Percentiles rank a stretch among this genome's conserved stretches.
Evolutionary conservation across 2,113 vertebrate genomes (phyloP).

Genomic region (Thalassoma bifasciatum): DNA sequence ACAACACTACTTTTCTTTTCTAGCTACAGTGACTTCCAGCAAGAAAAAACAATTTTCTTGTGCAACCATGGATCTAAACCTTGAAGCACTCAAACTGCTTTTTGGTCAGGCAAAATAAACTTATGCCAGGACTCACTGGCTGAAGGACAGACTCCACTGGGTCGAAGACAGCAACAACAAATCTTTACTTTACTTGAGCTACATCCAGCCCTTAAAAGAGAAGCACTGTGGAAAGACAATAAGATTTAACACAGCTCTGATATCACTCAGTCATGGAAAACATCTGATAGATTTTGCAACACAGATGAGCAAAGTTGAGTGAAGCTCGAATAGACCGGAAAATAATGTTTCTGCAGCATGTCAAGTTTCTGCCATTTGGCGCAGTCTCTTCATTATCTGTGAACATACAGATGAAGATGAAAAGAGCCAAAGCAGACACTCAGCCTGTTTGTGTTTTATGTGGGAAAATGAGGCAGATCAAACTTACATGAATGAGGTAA

Average conservation of each 20-base stretch:
- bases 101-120: constrained; percentile 20
- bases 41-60: constrained; percentile 15
- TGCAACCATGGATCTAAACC: constrained; percentile 3
- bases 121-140: constrained; percentile 34
- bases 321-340: constrained; percentile 38
- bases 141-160: constrained; percentile 21
- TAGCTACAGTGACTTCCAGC: constrained; percentile 15
- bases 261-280: background rate
- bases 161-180: constrained; percentile 21
- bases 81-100: constrained; percentile 4
- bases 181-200: constrained; percentile 24
- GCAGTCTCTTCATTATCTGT: constrained; percentile 39
- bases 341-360: constrained; percentile 43
- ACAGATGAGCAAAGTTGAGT: constrained; percentile 26
- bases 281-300: background rate
- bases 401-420: constrained; percentile 29
- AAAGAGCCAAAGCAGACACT: constrained; percentile 1
- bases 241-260: background rate
- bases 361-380: constrained; percentile 52
- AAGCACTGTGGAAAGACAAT: constrained; percentile 2
- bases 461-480: background rate
- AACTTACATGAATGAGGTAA: background rate
- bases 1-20: constrained; percentile 7
- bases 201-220: background rate
- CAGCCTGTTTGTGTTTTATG: background rate